Conservation (phyloP, 2,888 invertebrate species). For the Ormia ochracea region DNA sequence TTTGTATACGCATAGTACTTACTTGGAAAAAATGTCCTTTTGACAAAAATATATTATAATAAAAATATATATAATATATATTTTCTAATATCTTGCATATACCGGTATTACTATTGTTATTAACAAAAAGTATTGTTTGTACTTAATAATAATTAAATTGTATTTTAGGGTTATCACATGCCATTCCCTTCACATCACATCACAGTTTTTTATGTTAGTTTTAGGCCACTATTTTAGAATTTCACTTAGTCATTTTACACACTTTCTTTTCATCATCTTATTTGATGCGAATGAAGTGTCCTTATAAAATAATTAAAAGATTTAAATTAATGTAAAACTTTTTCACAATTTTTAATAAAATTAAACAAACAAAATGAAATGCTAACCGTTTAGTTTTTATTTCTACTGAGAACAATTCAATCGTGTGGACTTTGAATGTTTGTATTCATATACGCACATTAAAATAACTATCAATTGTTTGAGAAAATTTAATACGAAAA, state of each 20-base stretch:
- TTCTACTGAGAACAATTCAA: too few relatives aligned
- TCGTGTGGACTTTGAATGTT: too few relatives aligned
- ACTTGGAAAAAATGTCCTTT: neutral
- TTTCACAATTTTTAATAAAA: constrained; percentile 9
- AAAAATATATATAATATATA: too few relatives aligned
- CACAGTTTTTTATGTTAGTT: neutral
- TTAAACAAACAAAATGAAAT: too few relatives aligned
- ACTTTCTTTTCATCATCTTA: neutral
- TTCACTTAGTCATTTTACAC: neutral
- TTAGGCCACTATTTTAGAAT: neutral
- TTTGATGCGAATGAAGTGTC: constrained; percentile 11
- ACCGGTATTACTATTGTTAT: too few relatives aligned
- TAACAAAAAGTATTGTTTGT: constrained; percentile 49
- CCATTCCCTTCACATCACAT: constrained; percentile 40
- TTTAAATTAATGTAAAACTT: neutral
- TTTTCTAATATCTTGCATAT: too few relatives aligned
- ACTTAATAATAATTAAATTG: constrained; percentile 9
- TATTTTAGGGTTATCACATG: constrained; percentile 2
- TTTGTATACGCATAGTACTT: too few relatives aligned
- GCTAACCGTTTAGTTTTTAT: too few relatives aligned
- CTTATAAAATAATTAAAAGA: constrained; percentile 16
- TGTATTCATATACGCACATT: too few relatives aligned
- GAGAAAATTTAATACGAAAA: too few relatives aligned
- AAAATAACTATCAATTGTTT: too few relatives aligned
- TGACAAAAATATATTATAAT: too few relatives aligned